Evolutionary conservation across 2,888 invertebrate species (phyloP), one percentile per base, ranked within the genome.

Genomic region (Biston stratarius): DNA sequence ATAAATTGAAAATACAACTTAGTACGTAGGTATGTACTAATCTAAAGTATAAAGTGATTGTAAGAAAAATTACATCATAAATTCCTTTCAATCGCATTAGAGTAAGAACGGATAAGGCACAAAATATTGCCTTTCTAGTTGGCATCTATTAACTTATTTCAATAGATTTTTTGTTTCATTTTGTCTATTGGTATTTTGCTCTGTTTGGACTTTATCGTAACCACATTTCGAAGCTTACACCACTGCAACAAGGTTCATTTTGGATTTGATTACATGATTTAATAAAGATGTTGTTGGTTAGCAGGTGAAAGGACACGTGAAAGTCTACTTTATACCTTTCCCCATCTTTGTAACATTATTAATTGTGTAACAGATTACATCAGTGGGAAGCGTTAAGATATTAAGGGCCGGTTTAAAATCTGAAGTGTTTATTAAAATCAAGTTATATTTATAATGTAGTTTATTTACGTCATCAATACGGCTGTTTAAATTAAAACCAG

Each of bases 221-320:
- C 11, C 49, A 14, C 15, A 66, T 24, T 64, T 61, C 34, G 15
- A 67, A 61, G 34, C 52, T 55, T 69, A 58, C 12, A 1, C 5
- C 8, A n/a, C 0, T 24, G 24, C 1, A 38, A 55, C 57, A 66
- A 51, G 42, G 52, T 42, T 61, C 15, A 47, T 24, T 15, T 57
- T 52, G 38, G 48, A 12, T 55, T 8, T 24, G n/a, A 47, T 47
- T 42, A 33, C 34, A 36, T 10, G n/a, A 47, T 33, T 58, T 61
- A 10, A 45, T 64, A 49, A 56, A 68, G 62, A 64, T 59, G 59
- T 69, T 72, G 49, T 52, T 57, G 49, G 49, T 51, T 40, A 51
- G 65, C 67, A 51, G 71, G 80, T 78, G 80, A 81, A 78, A 77
- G 80, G 76, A 75, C 34, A 59, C 7, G 65, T 69, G 72, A 72